These are phyloP conservation scores for Agrilus planipennis DNA, from an alignment of 1,140 invertebrate species.

Conservation along the genomic window DNA sequence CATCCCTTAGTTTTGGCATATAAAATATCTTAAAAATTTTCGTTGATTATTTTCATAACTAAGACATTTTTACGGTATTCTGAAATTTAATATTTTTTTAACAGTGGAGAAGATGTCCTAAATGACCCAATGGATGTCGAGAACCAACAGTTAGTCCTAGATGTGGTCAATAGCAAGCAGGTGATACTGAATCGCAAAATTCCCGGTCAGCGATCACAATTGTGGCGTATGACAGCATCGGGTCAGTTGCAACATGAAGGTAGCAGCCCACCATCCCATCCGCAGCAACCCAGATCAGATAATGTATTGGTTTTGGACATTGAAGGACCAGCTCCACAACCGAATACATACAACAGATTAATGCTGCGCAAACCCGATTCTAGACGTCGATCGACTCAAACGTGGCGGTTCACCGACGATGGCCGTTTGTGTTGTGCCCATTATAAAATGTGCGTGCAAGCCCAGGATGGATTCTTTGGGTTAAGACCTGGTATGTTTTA, in stretches of 20 bases:
- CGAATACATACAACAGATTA: slow-evolving; percentile 48
- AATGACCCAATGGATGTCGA: slow-evolving; percentile 47
- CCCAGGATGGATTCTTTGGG: slow-evolving; percentile 41
- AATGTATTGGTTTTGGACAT: slow-evolving; percentile 65
- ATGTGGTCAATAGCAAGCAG: slow-evolving; percentile 57
- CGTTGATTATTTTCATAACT: no score
- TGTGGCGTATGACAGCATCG: slow-evolving; percentile 88
- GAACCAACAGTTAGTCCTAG: slow-evolving; percentile 66
- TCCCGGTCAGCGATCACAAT: slow-evolving; percentile 73
- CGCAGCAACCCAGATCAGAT: slow-evolving; percentile 21
- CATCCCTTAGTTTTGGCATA: no score
- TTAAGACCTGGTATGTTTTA: slow-evolving; percentile 43
- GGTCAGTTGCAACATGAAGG: slow-evolving; percentile 92
- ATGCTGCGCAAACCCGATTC: slow-evolving; percentile 72
- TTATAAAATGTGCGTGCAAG: slow-evolving; percentile 81
- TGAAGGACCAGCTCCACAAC: slow-evolving; percentile 69
- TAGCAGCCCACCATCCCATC: slow-evolving; percentile 46
- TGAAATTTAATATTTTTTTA: not conserved
- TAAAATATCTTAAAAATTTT: no score
- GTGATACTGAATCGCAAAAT: slow-evolving; percentile 74
- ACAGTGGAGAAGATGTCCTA: slow-evolving; percentile 23
- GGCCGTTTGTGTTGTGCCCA: slow-evolving; percentile 78
- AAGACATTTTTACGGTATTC: no score
- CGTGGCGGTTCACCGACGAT: slow-evolving; percentile 80
- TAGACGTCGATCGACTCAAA: slow-evolving; percentile 75